Evolutionary conservation across 2,888 invertebrate genomes (phyloP), one percentile per base, ranked within the genome.

Genomic region (Ochropleura leucogaster): DNA sequence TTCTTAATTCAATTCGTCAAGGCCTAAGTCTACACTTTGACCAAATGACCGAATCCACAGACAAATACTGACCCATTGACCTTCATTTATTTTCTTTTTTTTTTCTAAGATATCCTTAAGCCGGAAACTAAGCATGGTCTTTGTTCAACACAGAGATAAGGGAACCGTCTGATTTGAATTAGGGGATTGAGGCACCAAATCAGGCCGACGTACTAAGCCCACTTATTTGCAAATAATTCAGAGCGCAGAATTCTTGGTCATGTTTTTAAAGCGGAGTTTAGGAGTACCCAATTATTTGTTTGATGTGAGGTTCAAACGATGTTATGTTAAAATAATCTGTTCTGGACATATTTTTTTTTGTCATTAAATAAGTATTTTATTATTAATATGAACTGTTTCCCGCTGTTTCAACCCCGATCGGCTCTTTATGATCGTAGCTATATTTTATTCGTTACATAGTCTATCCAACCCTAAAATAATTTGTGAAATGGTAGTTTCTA

Each of bases 171-270:
- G 90, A 93, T 93, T 94, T 93, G 92, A 93, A 94, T 94, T 92
- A 92, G 92, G 90, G 92, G 92, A 93, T 93, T 91, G 91, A 90
- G 85, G 88, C 83, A 81, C 86, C 80, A 87, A 89, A 89, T 89
- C 89, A 88, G 85, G 79, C 80, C 83, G 85, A 82, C 77, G 84
- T 82, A 83, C 72, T 86, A 87, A 90, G 87, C 89, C 92, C 91
- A 93, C 94, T 93, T 94, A 93, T 92, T 94, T 92, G 90, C 90
- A 91, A 94, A 94, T 93, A 93, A 92, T 91, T 88, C 88, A 84
- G 87, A 79, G 30, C 84, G 76, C 84, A 72, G 84, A 88, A 89
- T 90, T 91, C 91, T 90, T 86, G 72, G 82, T 83, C 71, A 77
- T 84, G 86, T 88, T 89, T 88, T 87, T 83, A 84, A 85, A 86